Conservation (phyloP, 2,888 invertebrate species). For the Gymnocheta viridis region DNA sequence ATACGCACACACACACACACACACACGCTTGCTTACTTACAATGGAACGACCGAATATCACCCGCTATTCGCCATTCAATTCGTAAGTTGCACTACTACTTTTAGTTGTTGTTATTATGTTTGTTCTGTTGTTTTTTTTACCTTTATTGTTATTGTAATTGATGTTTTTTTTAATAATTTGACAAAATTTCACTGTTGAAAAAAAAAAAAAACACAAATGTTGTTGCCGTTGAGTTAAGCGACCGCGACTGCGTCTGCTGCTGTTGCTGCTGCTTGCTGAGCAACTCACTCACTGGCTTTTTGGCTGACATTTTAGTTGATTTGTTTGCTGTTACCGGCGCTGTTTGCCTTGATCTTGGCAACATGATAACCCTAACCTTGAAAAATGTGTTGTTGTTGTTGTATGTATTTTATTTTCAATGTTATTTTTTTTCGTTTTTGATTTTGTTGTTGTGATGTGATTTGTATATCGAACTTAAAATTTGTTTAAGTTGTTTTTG, state of each 20-base stretch:
- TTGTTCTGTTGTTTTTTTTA: constrained; percentile 8
- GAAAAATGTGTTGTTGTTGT: constrained; percentile 59
- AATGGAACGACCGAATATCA: constrained; percentile 18
- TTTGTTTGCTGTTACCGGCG: constrained; percentile 63
- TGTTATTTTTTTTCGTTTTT: constrained; percentile 39
- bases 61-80: constrained; percentile 49
- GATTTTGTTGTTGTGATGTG: constrained; percentile 36
- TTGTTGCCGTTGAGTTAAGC: constrained; percentile 20
- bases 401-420: constrained; percentile 71
- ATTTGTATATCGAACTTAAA: constrained; percentile 11
- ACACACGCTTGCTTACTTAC: neutral
- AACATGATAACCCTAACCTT: constrained; percentile 80
- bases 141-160: constrained; percentile 9
- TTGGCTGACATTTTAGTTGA: constrained; percentile 38
- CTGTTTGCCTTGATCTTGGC: constrained; percentile 78
- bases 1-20: no score
- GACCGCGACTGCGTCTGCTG: constrained; percentile 30
- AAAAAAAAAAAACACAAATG: neutral
- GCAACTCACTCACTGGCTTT: neutral
- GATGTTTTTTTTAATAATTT: constrained; percentile 26
- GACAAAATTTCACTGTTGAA: constrained; percentile 65
- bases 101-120: constrained; percentile 2
- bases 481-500: constrained; percentile 18
- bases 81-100: neutral
- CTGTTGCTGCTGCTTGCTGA: constrained; percentile 11